A percentile compares a stretch with the other conserved stretches of the same genome.
These are phyloP conservation scores for Megatriorchis doriae DNA, from an alignment of 2,113 vertebrate genomes.

Conservation along the genomic window DNA sequence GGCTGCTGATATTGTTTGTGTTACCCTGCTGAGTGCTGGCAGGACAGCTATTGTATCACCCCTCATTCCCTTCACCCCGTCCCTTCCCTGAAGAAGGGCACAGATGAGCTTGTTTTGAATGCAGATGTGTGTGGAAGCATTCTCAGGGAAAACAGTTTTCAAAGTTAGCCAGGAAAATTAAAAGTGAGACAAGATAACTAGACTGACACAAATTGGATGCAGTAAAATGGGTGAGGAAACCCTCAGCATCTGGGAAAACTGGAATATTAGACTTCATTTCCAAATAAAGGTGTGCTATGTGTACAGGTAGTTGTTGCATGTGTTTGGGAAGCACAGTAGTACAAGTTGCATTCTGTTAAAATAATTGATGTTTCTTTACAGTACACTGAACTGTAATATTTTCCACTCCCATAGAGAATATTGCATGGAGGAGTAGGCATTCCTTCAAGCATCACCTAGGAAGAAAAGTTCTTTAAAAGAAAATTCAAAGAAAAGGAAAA, in stretches of 20 bases:
- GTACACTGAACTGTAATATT: not conserved
- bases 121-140: not conserved
- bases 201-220: not conserved
- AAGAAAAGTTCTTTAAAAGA: not conserved
- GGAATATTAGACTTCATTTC: not conserved
- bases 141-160: not conserved
- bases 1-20: constrained; percentile 9
- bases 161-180: not conserved
- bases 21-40: not conserved
- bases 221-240: not conserved
- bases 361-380: not conserved
- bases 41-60: not conserved
- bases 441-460: not conserved
- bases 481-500: not conserved
- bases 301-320: not conserved
- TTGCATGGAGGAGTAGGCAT: not conserved
- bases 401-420: not conserved
- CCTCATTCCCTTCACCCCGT: not conserved
- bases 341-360: not conserved
- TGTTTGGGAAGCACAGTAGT: not conserved
- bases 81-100: not conserved
- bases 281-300: not conserved
- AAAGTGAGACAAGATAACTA: not conserved
- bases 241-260: not conserved
- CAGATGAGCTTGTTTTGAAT: not conserved